A percentile compares a stretch with the other conserved stretches of the same genome.
Conservation (phyloP, 2,888 invertebrate genomes). For the Phlogophora meticulosa region DNA sequence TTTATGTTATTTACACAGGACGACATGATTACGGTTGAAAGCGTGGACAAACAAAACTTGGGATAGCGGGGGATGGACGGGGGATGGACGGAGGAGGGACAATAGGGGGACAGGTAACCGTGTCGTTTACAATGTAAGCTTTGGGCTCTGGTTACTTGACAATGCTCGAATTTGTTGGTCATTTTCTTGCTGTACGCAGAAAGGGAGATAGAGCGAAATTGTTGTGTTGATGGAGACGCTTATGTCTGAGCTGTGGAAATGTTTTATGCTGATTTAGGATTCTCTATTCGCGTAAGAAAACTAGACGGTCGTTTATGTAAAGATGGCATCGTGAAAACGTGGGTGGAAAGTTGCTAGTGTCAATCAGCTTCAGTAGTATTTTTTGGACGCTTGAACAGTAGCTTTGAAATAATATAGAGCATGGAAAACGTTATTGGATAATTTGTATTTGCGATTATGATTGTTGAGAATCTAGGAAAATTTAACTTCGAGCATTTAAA, state of each 20-base stretch:
- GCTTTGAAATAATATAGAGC: too few relatives aligned
- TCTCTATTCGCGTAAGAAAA: not conserved
- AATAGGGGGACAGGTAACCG: constrained; percentile 54
- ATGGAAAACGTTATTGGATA: too few relatives aligned
- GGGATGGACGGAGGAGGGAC: constrained; percentile 20
- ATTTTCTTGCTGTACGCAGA: constrained; percentile 25
- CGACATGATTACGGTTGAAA: constrained; percentile 53
- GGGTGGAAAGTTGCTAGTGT: too few relatives aligned
- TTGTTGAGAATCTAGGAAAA: not conserved
- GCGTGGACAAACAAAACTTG: constrained; percentile 60
- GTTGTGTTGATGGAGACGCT: not conserved
- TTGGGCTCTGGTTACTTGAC: constrained; percentile 45
- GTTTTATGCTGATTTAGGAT: not conserved
- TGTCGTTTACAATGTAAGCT: constrained; percentile 59
- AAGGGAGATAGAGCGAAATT: constrained; percentile 25
- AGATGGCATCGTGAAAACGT: too few relatives aligned
- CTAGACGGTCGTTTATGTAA: not conserved
- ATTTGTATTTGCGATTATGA: not conserved
- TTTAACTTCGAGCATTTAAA: not conserved
- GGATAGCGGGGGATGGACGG: constrained; percentile 21
- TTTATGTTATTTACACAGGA: constrained; percentile 73
- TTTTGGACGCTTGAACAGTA: too few relatives aligned
- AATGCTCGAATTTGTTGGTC: constrained; percentile 53
- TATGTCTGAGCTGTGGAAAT: not conserved
- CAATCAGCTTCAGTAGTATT: too few relatives aligned